phyloP scores from a whole-genome alignment of 2,888 invertebrate genomes.

The Mythimna vitellina region DNA sequence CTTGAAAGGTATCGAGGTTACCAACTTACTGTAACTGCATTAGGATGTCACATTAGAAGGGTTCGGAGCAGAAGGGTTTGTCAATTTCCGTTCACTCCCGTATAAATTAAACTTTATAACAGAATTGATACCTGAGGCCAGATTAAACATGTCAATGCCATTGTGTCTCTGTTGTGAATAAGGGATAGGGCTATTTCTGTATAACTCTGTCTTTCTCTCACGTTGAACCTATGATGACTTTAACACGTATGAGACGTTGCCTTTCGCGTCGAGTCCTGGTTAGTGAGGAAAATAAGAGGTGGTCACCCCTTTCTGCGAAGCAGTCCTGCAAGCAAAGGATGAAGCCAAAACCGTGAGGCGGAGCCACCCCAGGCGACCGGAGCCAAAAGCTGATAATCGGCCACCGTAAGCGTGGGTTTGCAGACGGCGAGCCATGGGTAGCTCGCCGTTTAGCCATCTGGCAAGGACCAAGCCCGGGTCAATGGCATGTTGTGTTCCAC shows the following conservation, averaged over 20 bases:
- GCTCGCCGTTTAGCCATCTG: too few species aligned
- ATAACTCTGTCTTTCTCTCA: neutral
- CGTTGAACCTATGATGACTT: neutral
- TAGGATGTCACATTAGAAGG: slow-evolving; percentile 32
- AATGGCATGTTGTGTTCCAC: too few species aligned
- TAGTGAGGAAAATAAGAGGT: too few species aligned
- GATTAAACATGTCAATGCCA: neutral
- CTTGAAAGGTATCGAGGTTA: slow-evolving; percentile 15
- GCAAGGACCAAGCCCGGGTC: too few species aligned
- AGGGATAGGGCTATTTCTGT: neutral
- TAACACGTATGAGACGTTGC: neutral
- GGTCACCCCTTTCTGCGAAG: too few species aligned
- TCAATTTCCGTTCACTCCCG: slow-evolving; percentile 51
- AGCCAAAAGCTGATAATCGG: too few species aligned
- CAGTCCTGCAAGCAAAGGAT: too few species aligned
- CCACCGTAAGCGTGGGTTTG: too few species aligned
- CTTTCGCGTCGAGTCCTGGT: too few species aligned
- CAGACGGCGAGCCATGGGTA: too few species aligned
- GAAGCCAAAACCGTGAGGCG: too few species aligned
- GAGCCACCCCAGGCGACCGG: too few species aligned
- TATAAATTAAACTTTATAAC: slow-evolving; percentile 47
- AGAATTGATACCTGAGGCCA: slow-evolving; percentile 39
- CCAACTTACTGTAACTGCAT: slow-evolving; percentile 34
- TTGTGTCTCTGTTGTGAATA: neutral
- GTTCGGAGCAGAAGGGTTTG: slow-evolving; percentile 31